Evolutionary conservation across 2,113 vertebrate genomes (phyloP), one percentile per base, ranked within the genome.

Genomic region (Dinomys branickii): DNA sequence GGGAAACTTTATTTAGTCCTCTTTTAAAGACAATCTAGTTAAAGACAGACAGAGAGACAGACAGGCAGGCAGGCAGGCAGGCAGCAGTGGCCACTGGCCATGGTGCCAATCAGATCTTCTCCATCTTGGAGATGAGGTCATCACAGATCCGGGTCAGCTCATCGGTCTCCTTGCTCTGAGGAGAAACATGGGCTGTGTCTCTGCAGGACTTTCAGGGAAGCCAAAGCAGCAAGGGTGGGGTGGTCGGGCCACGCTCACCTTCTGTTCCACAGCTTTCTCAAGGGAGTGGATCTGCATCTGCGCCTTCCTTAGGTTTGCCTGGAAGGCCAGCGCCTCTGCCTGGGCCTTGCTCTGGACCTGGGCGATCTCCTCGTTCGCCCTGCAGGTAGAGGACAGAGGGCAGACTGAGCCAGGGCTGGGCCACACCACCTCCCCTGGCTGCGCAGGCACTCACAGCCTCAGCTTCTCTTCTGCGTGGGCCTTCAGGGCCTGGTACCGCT

Each of bases 401-500:
- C 3, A 22, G 19, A 67, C 41, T 95, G 83, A 96, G 87, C 54
- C 0, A 9, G 4, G 16, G 2, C 19, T 2, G 0, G 33, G 59
- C 47, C 12, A 19, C 38, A n/a, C 41, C 28, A n/a, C 4, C 44
- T 3, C 24, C 33, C 3, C 30, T 0, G 0, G 47, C 10, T 38
- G 5, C 0, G 6, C 9, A 0, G 0, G 0, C 1, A 69, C 96
- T 91, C 73, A 98, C 97, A 86, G 95, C 44, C 7, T 47, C 1
- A 99, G 98, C 94, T 99, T 99, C 96, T 99, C 99, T 92, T 99
- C 99, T 0, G 99, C 99, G 0, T 99, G 99, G 35, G 99, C 98
- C 98, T 99, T 99, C 0, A 99, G 98, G 0, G 99, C 98, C 95
- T 99, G 99, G 52, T 99, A 99, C 12, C 99, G 98, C 98, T 99